A percentile compares a stretch with the other conserved stretches of the same genome.
Evolutionary conservation across 2,888 invertebrate genomes (phyloP).

Genomic region (Lutraria lutraria): DNA sequence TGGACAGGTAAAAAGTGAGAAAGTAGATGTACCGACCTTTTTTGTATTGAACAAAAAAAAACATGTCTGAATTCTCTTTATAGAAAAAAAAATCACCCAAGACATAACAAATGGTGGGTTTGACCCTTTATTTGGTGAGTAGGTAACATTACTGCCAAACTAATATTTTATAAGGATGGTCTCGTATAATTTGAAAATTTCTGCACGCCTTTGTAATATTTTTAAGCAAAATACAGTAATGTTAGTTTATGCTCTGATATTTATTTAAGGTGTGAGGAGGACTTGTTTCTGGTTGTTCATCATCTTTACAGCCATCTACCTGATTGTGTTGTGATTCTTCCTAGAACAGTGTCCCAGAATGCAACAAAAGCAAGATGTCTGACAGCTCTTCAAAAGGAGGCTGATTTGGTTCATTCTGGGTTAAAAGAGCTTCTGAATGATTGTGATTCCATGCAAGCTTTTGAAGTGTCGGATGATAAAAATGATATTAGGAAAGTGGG

Average conservation of each 20-base stretch:
- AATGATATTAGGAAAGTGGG: slow-evolving; percentile 54
- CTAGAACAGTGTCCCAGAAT: slow-evolving; percentile 30
- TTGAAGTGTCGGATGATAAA: slow-evolving; percentile 20
- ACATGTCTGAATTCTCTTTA: no score
- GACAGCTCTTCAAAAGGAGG: slow-evolving; percentile 53
- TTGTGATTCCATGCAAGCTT: slow-evolving; percentile 28
- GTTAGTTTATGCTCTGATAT: background rate
- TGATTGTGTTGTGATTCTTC: slow-evolving; percentile 65
- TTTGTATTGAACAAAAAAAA: no score
- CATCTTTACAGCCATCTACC: slow-evolving; percentile 67
- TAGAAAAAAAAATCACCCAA: no score
- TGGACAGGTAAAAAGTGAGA: no score
- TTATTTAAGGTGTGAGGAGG: slow-evolving; percentile 50
- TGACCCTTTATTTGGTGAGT: no score
- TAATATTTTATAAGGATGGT: no score
- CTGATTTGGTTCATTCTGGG: slow-evolving; percentile 54
- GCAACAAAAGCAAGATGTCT: slow-evolving; percentile 43
- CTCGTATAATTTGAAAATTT: no score
- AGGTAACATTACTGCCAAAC: no score
- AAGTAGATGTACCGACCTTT: no score
- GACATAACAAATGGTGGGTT: no score
- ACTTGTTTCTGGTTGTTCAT: slow-evolving; percentile 63
- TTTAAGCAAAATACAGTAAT: no score
- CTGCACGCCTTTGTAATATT: no score
- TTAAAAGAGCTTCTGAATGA: slow-evolving; percentile 55